Base-by-base conservation (phyloP, 2,888 invertebrate genomes). In the Argyresthia goedartella region DNA sequence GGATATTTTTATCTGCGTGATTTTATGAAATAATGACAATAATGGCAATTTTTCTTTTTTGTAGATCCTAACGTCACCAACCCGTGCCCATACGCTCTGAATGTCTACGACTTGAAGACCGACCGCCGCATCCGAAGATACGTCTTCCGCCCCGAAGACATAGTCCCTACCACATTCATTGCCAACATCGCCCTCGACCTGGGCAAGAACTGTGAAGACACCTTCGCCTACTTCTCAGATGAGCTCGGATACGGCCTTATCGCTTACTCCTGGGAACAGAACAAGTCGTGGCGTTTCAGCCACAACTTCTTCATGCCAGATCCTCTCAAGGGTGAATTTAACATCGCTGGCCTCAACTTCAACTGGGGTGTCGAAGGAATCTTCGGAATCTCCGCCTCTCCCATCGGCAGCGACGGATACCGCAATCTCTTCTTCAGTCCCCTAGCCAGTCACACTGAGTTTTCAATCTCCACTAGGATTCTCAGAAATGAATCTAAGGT, bases 171-270 rank as follows among this genome's bases (percentile, higher is more conserved):
- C 44, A 94, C 94, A 0, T 95, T 95, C 71, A 94, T 95, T 56
- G 95, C 95, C n/a, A 95, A 94, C 66, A 93, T 94, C 53, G 93
- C 92, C n/a, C 89, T 95, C 1, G 95, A 95, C 65, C 86, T 93
- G 58, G 93, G 93, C 35, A 86, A 88, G 60, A 88, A 84, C 45
- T 95, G 94, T 65, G 92, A 93, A 3, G 93, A 94, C 65, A 90
- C 92, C 0, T 93, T 88, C 66, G 94, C 94, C 0, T 95, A 95
- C 71, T 90, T 94, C 76, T 92, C 93, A 0, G 95, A 95, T 67
- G 95, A 95, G 68, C 81, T 95, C 16, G 94, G 94, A 50, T 95
- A 94, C 62, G 95, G 95, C 0, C 80, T 95, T 16, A 91, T 95
- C 52, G 90, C 91, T 1, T 95, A 95, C 70, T 94, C 94, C 0